Conservation (phyloP, 2,888 invertebrate species). For the Fissipunctia ypsillon region DNA sequence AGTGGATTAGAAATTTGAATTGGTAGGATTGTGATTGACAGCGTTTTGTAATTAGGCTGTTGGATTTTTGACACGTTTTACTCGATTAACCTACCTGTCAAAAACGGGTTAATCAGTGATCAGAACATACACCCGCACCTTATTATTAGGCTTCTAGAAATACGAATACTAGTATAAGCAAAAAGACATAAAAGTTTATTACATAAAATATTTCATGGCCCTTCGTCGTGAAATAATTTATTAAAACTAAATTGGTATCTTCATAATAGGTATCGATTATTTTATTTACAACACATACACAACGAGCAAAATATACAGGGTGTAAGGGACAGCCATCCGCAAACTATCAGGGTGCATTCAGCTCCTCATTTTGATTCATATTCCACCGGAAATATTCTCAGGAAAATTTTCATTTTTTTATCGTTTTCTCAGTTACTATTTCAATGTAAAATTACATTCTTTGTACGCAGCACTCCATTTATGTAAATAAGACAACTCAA, state of each 20-base stretch:
- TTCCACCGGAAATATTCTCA: too few relatives aligned
- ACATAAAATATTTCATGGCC: not conserved
- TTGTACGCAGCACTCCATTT: too few relatives aligned
- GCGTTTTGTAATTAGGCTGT: not conserved
- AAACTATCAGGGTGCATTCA: too few relatives aligned
- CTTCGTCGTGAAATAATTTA: not conserved
- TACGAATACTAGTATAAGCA: not conserved
- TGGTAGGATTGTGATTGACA: not conserved
- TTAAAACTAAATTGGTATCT: not conserved
- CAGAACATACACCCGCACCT: not conserved
- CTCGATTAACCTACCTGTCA: too few relatives aligned
- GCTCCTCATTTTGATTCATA: too few relatives aligned
- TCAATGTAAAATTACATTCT: too few relatives aligned
- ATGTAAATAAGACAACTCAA: too few relatives aligned
- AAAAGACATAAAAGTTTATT: constrained; percentile 2
- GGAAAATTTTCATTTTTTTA: too few relatives aligned
- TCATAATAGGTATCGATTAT: not conserved
- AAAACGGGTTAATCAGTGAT: not conserved
- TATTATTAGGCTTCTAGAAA: not conserved
- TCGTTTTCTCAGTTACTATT: too few relatives aligned
- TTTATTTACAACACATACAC: not conserved
- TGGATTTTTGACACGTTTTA: too few relatives aligned
- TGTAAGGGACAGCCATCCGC: too few relatives aligned
- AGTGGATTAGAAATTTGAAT: too few relatives aligned
- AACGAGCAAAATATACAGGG: not conserved